A percentile compares a stretch with the other conserved stretches of the same genome.
Evolutionary conservation across 1,140 invertebrate genomes (phyloP).

Genomic region (Reticulitermes speratus): DNA sequence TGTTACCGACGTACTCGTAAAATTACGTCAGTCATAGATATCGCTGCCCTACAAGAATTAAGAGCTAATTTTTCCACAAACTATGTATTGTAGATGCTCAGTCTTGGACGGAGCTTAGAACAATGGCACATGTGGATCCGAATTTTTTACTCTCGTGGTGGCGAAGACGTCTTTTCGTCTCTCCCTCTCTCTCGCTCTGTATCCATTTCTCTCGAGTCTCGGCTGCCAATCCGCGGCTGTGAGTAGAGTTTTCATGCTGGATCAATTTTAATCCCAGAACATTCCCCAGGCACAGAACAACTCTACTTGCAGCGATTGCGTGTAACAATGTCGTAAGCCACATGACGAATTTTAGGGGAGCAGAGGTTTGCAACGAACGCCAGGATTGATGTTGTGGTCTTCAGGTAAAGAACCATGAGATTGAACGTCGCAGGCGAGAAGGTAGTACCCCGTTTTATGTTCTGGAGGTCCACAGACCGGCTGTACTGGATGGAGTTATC

Average conservation of each 20-base stretch:
- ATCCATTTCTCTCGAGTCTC: neutral
- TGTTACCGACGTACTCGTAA: too few relatives aligned
- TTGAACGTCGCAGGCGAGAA: too few relatives aligned
- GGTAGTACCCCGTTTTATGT: too few relatives aligned
- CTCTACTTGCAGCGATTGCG: neutral
- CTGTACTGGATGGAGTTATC: too few relatives aligned
- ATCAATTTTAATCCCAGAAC: slow-evolving; percentile 16
- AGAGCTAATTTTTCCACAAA: too few relatives aligned
- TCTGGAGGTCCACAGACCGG: too few relatives aligned
- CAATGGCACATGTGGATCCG: neutral
- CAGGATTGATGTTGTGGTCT: too few relatives aligned
- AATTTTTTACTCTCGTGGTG: neutral
- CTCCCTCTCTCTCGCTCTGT: neutral
- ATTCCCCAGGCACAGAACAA: slow-evolving; percentile 3
- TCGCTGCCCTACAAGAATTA: too few relatives aligned
- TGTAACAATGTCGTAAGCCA: neutral
- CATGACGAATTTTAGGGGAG: too few relatives aligned
- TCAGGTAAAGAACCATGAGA: too few relatives aligned
- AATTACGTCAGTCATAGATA: too few relatives aligned
- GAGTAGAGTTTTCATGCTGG: slow-evolving; percentile 1
- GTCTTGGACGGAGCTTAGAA: neutral
- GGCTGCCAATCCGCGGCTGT: neutral
- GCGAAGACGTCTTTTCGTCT: neutral
- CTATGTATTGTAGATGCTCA: neutral
- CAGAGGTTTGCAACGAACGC: too few relatives aligned